Evolutionary conservation across 2,888 invertebrate genomes (phyloP).

Genomic region (Tillus elongatus): DNA sequence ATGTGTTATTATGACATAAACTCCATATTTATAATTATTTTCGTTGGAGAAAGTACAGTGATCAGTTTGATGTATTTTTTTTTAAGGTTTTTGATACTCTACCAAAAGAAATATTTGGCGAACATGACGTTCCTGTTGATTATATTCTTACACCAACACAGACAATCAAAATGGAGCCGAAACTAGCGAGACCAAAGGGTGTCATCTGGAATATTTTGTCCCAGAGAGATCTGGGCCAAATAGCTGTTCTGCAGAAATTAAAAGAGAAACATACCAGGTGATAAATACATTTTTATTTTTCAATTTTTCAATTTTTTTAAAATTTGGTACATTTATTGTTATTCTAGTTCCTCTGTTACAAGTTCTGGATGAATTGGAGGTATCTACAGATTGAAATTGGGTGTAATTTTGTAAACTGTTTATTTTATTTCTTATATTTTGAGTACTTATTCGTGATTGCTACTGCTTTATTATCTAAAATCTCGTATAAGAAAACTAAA

Average conservation of each 20-base stretch:
- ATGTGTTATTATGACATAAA: too few relatives aligned
- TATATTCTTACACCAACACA: constrained; percentile 78
- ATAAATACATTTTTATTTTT: constrained; percentile 28
- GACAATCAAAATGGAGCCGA: constrained; percentile 54
- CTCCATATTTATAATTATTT: too few relatives aligned
- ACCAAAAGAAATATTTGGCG: constrained; percentile 64
- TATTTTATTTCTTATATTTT: too few relatives aligned
- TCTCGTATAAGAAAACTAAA: too few relatives aligned
- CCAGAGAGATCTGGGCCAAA: constrained; percentile 58
- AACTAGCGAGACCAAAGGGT: constrained; percentile 57
- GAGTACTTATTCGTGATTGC: too few relatives aligned
- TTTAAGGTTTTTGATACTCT: constrained; percentile 61
- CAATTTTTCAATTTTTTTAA: neutral
- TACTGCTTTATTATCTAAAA: too few relatives aligned
- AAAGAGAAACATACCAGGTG: constrained; percentile 60
- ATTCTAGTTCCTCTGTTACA: too few relatives aligned
- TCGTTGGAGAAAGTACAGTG: too few relatives aligned
- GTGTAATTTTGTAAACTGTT: constrained; percentile 1
- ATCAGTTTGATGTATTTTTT: constrained; percentile 12
- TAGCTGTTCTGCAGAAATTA: constrained; percentile 64
- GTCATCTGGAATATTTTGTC: constrained; percentile 73
- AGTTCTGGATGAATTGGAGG: too few relatives aligned
- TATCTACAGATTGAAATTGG: too few relatives aligned
- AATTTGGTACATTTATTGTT: neutral
- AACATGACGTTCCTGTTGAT: constrained; percentile 77